Base-by-base conservation (phyloP, 1,140 invertebrate genomes). In the Orius insidiosus region DNA sequence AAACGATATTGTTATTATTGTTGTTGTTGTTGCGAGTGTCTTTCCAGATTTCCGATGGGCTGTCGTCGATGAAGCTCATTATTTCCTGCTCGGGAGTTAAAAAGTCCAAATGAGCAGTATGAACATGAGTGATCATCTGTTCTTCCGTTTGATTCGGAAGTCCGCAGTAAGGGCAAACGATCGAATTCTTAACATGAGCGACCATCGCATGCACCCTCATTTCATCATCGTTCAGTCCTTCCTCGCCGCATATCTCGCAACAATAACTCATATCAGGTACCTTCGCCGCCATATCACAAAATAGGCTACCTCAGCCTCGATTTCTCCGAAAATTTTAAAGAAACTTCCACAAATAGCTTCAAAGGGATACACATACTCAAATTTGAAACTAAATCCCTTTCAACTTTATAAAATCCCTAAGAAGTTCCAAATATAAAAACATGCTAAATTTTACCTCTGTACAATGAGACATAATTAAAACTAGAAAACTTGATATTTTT, bases 141-240 rank as follows among this genome's bases (percentile, higher is more conserved):
- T 76, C 72, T 4, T 75, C 70, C 13, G 75, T 74, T 8, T 78
- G 70, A 48, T 76, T 72, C 8, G 71, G 71, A 32, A 84, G 65
- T 58, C 84, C 79, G 63, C 85, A 88, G 59, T 86, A 85, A 0
- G 83, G 81, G 58, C 84, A 86, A 24, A 75, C 75, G 11, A 74
- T 72, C 44, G 76, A 71, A 4, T 78, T 78, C 48, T 84, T 78
- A 3, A 86, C 69, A 62, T 86, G 83, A 54, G 72, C 75, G 16
- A 75, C 66, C 30, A 79, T 64, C 49, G 81, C 81, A 60, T 88
- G 85, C 14, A 71, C 67, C 52, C 80, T 66, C 74, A 88, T 80
- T 53, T 80, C 76, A 39, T 80, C 78, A 54, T 85, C 81, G 32
- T 72, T 76, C 39, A 86, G 69, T 24, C 77, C 79, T 54, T 82